Base-by-base conservation (phyloP, 1,140 invertebrate species). In the Zaprionus gabonicus region DNA sequence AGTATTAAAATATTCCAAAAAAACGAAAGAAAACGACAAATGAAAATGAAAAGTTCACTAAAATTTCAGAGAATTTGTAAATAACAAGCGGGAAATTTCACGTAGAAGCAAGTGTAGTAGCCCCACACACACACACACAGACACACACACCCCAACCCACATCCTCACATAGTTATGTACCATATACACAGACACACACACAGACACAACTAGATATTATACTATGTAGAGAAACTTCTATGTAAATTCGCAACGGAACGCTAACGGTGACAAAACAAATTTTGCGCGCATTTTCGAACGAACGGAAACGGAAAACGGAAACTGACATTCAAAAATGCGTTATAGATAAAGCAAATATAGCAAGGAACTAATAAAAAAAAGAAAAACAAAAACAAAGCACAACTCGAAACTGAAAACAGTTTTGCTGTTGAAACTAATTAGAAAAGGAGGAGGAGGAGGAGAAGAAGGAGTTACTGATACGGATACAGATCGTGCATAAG, bases 1-100 rank as follows among this genome's bases (percentile, higher is more conserved):
- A 87, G 83, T 87, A 87, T 87, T 87, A 87, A 73, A 62, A 75
- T 88, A 88, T 83, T 87, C 84, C 65, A 87, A 88, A 86, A 72
- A 23, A 23, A 65, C 10, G 7, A 34, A 56, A 53, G 10, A 28
- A 65, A 67, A 64, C 38, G 38, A 51, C 31, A 60, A 28, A 20
- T 27, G 15, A 59, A 38, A 70, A 60, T 20, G 64, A 34, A 36
- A 63, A 46, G 6, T 46, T 46, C 41, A 46, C 41, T 46, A 46
- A 46, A 46, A 17, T 46, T 46, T 46, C n/a, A 17, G 58, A 70
- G 25, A 41, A 72, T 63, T 53, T 87, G 78, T 87, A 88, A 70
- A 87, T 84, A 90, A 60, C 25, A 51, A 51, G 46, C 46, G 23
- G 46, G 23, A 51, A 74, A 68, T 62, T 81, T 79, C 59, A 65